Conservation (phyloP, 2,113 vertebrate genomes). For the Ancistrus triradiatus region DNA sequence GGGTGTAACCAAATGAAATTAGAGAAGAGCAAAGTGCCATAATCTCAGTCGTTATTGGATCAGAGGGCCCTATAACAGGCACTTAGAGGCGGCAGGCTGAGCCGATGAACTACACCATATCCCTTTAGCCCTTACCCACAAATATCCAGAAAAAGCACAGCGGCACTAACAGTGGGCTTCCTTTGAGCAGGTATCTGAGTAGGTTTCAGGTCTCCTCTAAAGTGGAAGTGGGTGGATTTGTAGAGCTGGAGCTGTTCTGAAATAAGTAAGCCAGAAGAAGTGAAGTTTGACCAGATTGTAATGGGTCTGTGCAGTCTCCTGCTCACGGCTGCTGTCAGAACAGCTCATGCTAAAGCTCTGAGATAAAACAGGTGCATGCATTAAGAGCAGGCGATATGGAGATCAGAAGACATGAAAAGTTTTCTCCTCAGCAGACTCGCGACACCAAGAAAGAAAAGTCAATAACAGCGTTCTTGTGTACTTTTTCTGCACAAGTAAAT, state of each 20-base stretch:
- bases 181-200: constrained; percentile 8
- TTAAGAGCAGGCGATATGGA: neutral
- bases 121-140: neutral
- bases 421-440: too few relatives aligned
- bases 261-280: too few relatives aligned
- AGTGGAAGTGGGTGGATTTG: too few relatives aligned
- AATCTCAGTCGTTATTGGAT: constrained; percentile 42
- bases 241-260: too few relatives aligned
- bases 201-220: too few relatives aligned
- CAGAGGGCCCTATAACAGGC: constrained; percentile 35
- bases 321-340: constrained; percentile 1
- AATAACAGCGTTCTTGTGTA: too few relatives aligned
- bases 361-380: constrained; percentile 14
- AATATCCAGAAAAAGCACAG: neutral
- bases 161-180: neutral
- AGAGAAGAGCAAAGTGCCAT: constrained; percentile 30
- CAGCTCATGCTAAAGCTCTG: neutral
- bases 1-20: constrained; percentile 42
- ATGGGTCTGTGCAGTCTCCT: neutral
- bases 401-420: neutral
- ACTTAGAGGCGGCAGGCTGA: constrained; percentile 35
- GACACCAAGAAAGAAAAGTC: too few relatives aligned
- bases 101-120: constrained; percentile 31
- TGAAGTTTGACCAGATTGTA: constrained; percentile 1
- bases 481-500: too few relatives aligned